Evolutionary conservation across 2,797 vertebrate genomes (phyloP), one percentile per base, ranked within the genome.

Genomic region (Epinephelus malabaricus): DNA sequence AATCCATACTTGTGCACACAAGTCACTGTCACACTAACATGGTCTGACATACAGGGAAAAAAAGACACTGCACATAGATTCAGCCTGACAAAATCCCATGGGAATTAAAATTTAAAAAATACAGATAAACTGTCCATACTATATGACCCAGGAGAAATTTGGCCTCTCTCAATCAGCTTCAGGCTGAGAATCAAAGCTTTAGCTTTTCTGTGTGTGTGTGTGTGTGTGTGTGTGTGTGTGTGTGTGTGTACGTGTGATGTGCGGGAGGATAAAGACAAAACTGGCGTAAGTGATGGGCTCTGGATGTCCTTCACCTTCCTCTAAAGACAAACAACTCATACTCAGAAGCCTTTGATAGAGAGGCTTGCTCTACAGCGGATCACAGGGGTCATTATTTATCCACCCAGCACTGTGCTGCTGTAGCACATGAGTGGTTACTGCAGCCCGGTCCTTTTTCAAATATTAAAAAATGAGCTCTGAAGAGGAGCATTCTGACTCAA

Each of bases 301-400:
- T 34, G 8, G 40, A 76, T 83, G 88, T 75, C 88, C 87, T 92
- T 87, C 78, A 72, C 69, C 87, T 76, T 23, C 76, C 73, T 81
- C 47, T 71, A 67, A 87, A 85, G 86, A 89, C 59, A 86, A 84
- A 90, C 77, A 83, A 49, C 59, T 65, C 74, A 54, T 60, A 63
- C 50, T 58, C 63, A 53, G 58, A 45, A 63, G 65, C 45, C 46
- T 83, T n/a, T 86, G 89, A 91, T 64, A 63, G 73, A 88, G 84
- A 74, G 59, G 38, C 30, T 61, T 62, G 65, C 56, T 83, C 83
- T 34, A 19, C 76, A 6, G n/a, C 50, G 59, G 49, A 79, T 61
- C 78, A 23, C 72, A 53, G 58, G 67, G 75, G 64, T 85, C 79
- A 78, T 88, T 78, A 82, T 73, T 85, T 82, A 83, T 80, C 85